Evolutionary conservation across 2,888 invertebrate species (phyloP).

Genomic region (Melinaea marsaeus): DNA sequence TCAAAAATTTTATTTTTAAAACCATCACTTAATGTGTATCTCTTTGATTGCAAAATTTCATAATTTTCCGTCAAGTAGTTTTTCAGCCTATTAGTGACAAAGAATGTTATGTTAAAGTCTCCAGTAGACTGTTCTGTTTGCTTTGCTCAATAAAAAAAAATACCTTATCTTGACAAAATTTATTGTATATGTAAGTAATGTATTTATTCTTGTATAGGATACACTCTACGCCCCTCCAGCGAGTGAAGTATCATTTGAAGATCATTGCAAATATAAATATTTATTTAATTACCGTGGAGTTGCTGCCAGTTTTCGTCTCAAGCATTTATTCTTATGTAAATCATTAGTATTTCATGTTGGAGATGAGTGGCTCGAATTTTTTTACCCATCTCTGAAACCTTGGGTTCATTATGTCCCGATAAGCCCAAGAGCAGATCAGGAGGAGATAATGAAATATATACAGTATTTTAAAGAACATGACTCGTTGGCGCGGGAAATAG

Average conservation of each 20-base stretch:
- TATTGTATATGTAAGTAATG: background rate
- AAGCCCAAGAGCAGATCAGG: slow-evolving; percentile 77
- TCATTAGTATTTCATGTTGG: slow-evolving; percentile 97
- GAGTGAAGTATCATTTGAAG: slow-evolving; percentile 90
- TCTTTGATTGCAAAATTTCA: too few relatives aligned
- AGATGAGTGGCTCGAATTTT: slow-evolving; percentile 96
- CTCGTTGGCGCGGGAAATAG: slow-evolving; percentile 85
- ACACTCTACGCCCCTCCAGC: slow-evolving; percentile 91
- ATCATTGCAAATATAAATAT: slow-evolving; percentile 95
- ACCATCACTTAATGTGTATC: too few relatives aligned
- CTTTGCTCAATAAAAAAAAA: too few relatives aligned
- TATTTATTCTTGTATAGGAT: slow-evolving; percentile 77
- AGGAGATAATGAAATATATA: slow-evolving; percentile 84
- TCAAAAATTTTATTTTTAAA: too few relatives aligned
- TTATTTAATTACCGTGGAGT: slow-evolving; percentile 98
- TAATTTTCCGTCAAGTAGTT: too few relatives aligned
- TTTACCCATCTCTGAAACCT: slow-evolving; percentile 91
- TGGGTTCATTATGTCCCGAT: slow-evolving; percentile 98
- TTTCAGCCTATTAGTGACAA: too few relatives aligned
- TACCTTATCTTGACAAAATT: too few relatives aligned
- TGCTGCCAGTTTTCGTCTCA: slow-evolving; percentile 97
- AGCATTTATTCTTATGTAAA: slow-evolving; percentile 94
- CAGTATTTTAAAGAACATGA: slow-evolving; percentile 88
- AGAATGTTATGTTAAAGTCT: too few relatives aligned
- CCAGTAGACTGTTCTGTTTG: too few relatives aligned